These are phyloP conservation scores for Corythoichthys intestinalis DNA, from an alignment of 2,113 vertebrate genomes.

Conservation along the genomic window DNA sequence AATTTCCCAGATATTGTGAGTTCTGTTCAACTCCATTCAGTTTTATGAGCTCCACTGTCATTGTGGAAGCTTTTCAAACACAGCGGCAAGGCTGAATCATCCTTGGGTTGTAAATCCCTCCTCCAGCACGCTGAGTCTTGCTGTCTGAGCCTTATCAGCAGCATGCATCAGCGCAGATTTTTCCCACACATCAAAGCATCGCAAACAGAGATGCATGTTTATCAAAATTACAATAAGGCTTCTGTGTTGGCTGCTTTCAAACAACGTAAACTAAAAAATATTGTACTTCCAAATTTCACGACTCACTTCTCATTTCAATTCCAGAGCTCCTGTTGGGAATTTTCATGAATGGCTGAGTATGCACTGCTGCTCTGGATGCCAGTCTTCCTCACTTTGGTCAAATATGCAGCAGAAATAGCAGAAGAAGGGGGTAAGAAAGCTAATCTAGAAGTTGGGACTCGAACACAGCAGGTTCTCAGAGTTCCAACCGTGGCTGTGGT, in stretches of 20 bases:
- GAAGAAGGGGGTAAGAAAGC: conserved; percentile 14
- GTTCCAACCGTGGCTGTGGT: conserved; percentile 35
- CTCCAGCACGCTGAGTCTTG: conserved; percentile 31
- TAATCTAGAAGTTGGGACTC: conserved; percentile 54
- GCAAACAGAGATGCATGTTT: conserved; percentile 23
- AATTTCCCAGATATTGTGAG: conserved; percentile 30
- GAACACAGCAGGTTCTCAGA: conserved; percentile 45
- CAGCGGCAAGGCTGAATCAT: conserved; percentile 28
- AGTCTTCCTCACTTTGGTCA: conserved; percentile 45
- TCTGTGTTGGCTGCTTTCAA: conserved; percentile 25
- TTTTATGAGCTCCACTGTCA: conserved; percentile 36
- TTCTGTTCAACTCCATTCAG: conserved; percentile 50
- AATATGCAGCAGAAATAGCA: conserved; percentile 31
- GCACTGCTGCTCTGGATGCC: conserved; percentile 47
- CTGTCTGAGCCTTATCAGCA: conserved; percentile 49
- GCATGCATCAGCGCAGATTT: conserved; percentile 23
- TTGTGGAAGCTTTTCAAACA: conserved; percentile 40
- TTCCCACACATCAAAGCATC: conserved; percentile 26
- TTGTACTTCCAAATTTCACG: conserved; percentile 52
- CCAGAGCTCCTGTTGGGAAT: conserved; percentile 54
- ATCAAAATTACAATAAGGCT: conserved; percentile 39
- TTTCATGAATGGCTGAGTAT: conserved; percentile 66
- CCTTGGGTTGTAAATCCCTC: conserved; percentile 47
- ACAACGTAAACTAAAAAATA: conserved; percentile 40
- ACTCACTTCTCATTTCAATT: conserved; percentile 64